These are phyloP conservation scores for Thamnophis sirtalis DNA, from an alignment of 2,113 vertebrate genomes.

Conservation along the genomic window DNA sequence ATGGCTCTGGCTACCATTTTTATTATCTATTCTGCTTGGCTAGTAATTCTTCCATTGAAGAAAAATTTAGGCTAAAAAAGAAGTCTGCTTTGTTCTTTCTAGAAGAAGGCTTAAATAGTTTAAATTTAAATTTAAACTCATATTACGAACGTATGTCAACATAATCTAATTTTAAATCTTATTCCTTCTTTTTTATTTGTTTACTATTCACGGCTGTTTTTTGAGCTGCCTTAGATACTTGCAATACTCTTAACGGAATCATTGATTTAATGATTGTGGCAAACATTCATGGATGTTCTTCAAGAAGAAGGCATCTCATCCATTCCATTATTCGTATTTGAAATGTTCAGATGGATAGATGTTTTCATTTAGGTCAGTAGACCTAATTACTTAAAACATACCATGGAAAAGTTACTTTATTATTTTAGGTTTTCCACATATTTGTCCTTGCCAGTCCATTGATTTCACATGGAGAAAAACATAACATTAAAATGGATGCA, in stretches of 20 bases:
- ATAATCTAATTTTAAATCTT: background rate
- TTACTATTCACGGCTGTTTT: background rate
- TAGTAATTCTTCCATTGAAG: background rate
- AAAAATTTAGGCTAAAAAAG: background rate
- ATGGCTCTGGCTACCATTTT: background rate
- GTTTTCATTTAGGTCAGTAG: background rate
- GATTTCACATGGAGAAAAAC: background rate
- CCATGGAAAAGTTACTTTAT: background rate
- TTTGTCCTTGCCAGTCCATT: background rate
- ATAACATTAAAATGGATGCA: background rate
- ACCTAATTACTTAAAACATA: background rate
- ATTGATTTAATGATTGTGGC: background rate
- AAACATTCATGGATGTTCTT: background rate
- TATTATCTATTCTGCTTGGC: background rate
- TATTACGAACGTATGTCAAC: background rate
- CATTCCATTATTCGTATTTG: background rate
- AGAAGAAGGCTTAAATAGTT: background rate
- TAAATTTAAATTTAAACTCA: background rate
- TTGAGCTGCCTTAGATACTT: slow-evolving; percentile 1
- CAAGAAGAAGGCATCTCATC: background rate
- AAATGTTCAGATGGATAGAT: background rate
- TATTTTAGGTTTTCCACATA: background rate
- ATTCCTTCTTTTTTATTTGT: background rate
- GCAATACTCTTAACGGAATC: background rate
- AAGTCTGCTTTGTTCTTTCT: background rate